Conservation (phyloP, 2,113 vertebrate species). For the Callaeas wilsoni region DNA sequence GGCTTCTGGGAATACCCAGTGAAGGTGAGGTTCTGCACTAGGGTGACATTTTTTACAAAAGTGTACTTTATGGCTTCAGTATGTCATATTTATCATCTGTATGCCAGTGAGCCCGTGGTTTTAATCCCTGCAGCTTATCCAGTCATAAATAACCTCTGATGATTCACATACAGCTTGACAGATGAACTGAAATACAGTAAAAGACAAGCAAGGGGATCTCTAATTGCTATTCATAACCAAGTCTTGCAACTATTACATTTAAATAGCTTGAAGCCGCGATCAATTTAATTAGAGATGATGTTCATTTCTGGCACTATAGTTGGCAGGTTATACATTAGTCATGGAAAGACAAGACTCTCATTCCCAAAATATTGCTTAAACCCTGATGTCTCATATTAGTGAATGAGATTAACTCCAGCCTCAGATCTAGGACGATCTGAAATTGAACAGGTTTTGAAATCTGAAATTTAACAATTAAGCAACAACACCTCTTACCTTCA, state of each 20-base stretch:
- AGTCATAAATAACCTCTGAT: background rate
- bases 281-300: background rate
- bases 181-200: background rate
- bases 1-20: background rate
- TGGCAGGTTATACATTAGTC: background rate
- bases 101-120: background rate
- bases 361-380: background rate
- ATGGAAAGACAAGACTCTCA: background rate
- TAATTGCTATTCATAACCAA: background rate
- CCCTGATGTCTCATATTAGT: background rate
- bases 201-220: background rate
- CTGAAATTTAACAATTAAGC: background rate
- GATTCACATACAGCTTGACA: background rate
- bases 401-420: background rate
- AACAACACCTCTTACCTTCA: background rate
- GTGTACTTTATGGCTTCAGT: background rate
- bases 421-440: background rate
- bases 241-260: background rate
- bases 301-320: background rate
- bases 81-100: background rate
- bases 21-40: background rate
- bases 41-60: background rate
- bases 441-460: background rate
- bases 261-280: background rate
- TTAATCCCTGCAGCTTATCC: background rate